Evolutionary conservation across 2,113 vertebrate species (phyloP).

Genomic region (Nibea coibor): DNA sequence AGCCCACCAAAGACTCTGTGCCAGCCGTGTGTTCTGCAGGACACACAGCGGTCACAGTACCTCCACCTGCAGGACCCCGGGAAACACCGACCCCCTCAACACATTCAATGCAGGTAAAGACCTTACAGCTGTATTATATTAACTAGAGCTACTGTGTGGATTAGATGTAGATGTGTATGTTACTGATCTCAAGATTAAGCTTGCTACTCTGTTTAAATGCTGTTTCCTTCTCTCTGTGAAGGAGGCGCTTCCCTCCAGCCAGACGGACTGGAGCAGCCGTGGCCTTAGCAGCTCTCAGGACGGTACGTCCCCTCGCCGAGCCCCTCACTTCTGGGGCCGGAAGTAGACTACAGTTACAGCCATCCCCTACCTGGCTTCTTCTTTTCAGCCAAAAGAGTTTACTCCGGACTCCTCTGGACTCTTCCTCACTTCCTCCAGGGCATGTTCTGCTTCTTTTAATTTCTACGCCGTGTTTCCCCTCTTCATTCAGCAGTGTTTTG

Average conservation of each 20-base stretch:
- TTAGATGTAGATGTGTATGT: not conserved
- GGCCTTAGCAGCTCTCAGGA: conserved; percentile 97
- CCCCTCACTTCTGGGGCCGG: conserved; percentile 91
- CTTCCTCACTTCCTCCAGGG: conserved; percentile 25
- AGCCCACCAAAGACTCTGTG: conserved; percentile 93
- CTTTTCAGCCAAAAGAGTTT: conserved; percentile 82
- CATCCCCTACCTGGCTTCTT: conserved; percentile 88
- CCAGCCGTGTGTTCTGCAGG: conserved; percentile 89
- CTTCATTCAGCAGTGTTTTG: not conserved
- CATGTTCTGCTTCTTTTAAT: conserved; percentile 39
- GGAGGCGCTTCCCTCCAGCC: conserved; percentile 90
- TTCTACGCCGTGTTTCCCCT: conserved; percentile 32
- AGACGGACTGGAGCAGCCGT: conserved; percentile 94
- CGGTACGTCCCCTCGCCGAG: conserved; percentile 94
- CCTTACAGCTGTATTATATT: fast-evolving
- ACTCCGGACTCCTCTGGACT: conserved; percentile 31
- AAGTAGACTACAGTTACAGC: conserved; percentile 87
- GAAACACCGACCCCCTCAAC: conserved; percentile 80
- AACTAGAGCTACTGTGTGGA: not conserved
- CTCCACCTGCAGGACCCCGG: conserved; percentile 83
- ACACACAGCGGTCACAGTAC: conserved; percentile 87
- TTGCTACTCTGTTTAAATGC: not conserved
- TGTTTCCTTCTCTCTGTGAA: conserved; percentile 65
- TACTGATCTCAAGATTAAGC: no score
- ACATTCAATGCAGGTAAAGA: conserved; percentile 86